Base-by-base conservation (phyloP, 2,797 vertebrate genomes). In the Pipistrellus pygmaeus region DNA sequence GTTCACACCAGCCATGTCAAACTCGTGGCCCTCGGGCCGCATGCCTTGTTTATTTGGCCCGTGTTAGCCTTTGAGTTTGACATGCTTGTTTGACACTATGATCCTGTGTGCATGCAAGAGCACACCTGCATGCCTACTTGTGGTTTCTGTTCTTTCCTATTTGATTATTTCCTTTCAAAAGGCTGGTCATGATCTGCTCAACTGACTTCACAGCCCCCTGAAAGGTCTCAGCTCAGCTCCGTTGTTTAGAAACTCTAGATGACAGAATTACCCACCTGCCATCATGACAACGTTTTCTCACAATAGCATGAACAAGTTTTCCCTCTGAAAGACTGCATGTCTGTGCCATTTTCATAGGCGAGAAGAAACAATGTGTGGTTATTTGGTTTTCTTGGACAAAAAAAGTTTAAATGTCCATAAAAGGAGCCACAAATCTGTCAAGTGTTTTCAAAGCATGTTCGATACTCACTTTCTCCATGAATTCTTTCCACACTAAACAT, bases 401-500 rank as follows among this genome's bases (percentile, higher is more conserved):
- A 64, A 60, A 44, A 25, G 10, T 73, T 78, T 86, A 72, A 95
- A 87, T 88, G 64, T 85, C 55, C 44, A 69, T 69, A 88, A 48
- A 91, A 27, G 53, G 69, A 93, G 78, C 64, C 51, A 86, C 55
- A 66, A n/a, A 88, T 64, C 85, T 94, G 57, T 94, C 88, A 66
- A 27, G 35, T 64, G 14, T 77, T 89, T 92, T 95, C 68, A 72
- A 81, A 69, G 21, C 30, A 23, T 12, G 14, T 91, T 92, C 32
- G 83, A 77, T 87, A 72, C 53, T 76, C 77, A 55, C 62, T 30
- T 84, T 93, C 27, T 91, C 32, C 25, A 30, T 48, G 35, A 89
- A 35, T 80, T 83, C 81, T 91, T 85, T 72, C n/a, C 32, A 73
- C 60, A 35, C 57, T 25, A 44, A 84, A 51, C 23, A 46, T 30